Percentiles rank a stretch among this genome's conserved stretches.
Conservation (phyloP, 2,888 invertebrate genomes). For the Drosophila putrida region DNA sequence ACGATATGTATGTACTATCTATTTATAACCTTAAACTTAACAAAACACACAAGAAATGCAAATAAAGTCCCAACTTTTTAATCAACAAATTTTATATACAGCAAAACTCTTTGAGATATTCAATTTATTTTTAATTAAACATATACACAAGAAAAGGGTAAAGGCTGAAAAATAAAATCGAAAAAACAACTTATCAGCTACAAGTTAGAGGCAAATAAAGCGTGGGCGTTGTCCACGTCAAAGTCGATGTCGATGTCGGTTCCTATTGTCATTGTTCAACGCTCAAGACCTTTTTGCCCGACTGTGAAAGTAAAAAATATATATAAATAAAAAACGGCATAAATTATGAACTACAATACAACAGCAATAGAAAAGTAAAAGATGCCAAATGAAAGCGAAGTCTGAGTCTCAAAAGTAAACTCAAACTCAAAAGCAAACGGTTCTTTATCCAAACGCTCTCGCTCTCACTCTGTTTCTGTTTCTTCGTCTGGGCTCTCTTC, state of each 20-base stretch:
- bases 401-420: conserved; percentile 43
- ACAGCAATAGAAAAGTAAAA: conserved; percentile 50
- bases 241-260: conserved; percentile 6
- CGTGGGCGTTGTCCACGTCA: conserved; percentile 36
- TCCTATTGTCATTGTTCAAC: conserved; percentile 19
- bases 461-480: conserved; percentile 9
- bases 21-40: conserved; percentile 70
- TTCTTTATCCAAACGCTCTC: conserved; percentile 58
- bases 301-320: conserved; percentile 70
- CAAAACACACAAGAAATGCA: conserved; percentile 54
- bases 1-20: conserved; percentile 49
- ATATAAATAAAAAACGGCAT: conserved; percentile 39
- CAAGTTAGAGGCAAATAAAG: conserved; percentile 13
- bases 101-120: conserved; percentile 18
- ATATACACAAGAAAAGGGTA: conserved; percentile 18
- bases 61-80: conserved; percentile 73
- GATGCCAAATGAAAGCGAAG: conserved; percentile 75
- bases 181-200: conserved; percentile 11
- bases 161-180: conserved; percentile 1
- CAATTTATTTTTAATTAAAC: conserved; percentile 57
- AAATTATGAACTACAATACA: conserved; percentile 63
- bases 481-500: conserved; percentile 37
- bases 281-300: conserved; percentile 42
- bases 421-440: conserved; percentile 53
- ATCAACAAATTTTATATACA: conserved; percentile 48